These are phyloP conservation scores for Seriola rivoliana DNA, from an alignment of 2,113 vertebrate species.

Conservation along the genomic window DNA sequence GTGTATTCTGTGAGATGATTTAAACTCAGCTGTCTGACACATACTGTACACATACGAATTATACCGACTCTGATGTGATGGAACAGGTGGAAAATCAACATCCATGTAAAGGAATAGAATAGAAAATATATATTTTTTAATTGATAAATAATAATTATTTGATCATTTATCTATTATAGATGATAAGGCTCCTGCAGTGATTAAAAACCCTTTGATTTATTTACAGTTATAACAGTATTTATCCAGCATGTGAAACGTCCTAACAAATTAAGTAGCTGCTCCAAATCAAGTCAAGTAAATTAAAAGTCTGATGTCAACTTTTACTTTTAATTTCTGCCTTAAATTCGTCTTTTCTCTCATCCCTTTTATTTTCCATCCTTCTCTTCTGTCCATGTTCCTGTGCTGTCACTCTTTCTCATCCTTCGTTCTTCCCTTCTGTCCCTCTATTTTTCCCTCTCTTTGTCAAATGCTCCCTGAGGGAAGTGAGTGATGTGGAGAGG, in stretches of 20 bases:
- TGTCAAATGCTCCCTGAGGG: constrained; percentile 80
- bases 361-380: not conserved
- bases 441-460: constrained; percentile 67
- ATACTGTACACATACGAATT: not conserved
- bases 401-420: constrained; percentile 53
- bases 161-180: not conserved
- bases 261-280: not conserved
- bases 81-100: constrained; percentile 7
- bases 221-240: not conserved
- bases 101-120: too few species aligned
- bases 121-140: too few species aligned
- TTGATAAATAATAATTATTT: not conserved
- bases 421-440: constrained; percentile 57
- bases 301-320: not conserved
- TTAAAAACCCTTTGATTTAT: not conserved
- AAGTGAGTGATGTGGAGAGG: constrained; percentile 89
- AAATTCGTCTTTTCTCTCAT: not conserved
- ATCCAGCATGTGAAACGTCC: too few species aligned
- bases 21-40: constrained; percentile 13
- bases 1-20: constrained; percentile 7
- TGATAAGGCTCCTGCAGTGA: not conserved
- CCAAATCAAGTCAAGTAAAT: not conserved
- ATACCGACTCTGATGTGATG: constrained; percentile 1
- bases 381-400: not conserved
- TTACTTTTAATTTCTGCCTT: not conserved